Evolutionary conservation across 2,113 vertebrate genomes (phyloP).

Genomic region (Prinia subflava): DNA sequence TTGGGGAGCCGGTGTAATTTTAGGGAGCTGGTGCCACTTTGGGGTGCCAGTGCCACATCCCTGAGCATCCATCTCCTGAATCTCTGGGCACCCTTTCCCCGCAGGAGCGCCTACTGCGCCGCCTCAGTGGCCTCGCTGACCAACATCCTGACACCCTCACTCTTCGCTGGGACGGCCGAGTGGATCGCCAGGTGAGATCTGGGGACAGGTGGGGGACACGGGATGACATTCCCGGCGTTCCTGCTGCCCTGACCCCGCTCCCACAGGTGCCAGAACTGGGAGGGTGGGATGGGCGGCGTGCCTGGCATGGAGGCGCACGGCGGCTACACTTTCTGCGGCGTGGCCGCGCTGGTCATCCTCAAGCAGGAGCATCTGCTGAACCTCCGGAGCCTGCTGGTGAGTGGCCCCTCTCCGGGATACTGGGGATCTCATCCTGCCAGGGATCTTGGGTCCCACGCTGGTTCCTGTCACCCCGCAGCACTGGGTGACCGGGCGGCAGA

Average conservation of each 20-base stretch:
- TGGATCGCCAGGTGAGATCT: slow-evolving; percentile 89
- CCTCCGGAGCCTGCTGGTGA: slow-evolving; percentile 88
- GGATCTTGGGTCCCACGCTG: neutral
- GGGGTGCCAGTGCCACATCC: neutral
- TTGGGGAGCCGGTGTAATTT: neutral
- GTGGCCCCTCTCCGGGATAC: neutral
- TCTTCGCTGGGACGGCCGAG: slow-evolving; percentile 88
- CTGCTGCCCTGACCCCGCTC: rapidly evolving
- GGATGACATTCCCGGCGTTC: rapidly evolving
- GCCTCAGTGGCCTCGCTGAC: slow-evolving; percentile 92
- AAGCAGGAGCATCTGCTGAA: slow-evolving; percentile 89
- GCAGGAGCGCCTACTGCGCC: slow-evolving; percentile 91
- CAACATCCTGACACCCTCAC: slow-evolving; percentile 81
- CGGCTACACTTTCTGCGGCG: slow-evolving; percentile 94
- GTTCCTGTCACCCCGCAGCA: slow-evolving; percentile 62
- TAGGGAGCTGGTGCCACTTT: neutral
- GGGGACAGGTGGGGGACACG: no score
- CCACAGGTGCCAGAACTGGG: slow-evolving; percentile 97
- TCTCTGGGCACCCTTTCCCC: neutral
- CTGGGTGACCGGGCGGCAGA: slow-evolving; percentile 93
- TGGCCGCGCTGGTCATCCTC: slow-evolving; percentile 90
- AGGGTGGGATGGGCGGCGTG: slow-evolving; percentile 91
- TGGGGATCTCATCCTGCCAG: rapidly evolving
- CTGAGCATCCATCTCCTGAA: neutral
- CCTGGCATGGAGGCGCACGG: slow-evolving; percentile 95